These are phyloP conservation scores for Orthosia gothica DNA, from an alignment of 2,888 invertebrate genomes.

Conservation along the genomic window DNA sequence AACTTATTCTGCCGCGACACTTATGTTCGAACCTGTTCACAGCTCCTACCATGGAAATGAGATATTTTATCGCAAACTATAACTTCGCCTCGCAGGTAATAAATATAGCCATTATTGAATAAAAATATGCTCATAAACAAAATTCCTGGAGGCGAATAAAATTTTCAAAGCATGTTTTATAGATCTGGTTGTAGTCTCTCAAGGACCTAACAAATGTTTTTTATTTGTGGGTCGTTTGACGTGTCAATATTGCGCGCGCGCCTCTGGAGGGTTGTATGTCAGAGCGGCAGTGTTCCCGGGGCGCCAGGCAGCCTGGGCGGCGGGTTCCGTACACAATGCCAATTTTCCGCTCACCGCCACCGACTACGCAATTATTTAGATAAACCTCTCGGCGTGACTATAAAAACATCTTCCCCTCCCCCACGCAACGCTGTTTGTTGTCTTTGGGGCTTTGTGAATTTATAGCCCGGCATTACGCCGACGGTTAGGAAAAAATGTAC, in stretches of 20 bases:
- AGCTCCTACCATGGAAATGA: conserved; percentile 69
- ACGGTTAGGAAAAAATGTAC: conserved; percentile 91
- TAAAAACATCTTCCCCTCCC: conserved; percentile 91
- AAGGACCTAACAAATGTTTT: conserved; percentile 25
- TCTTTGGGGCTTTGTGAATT: conserved; percentile 91
- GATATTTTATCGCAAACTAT: conserved; percentile 74
- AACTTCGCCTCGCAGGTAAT: conserved; percentile 72
- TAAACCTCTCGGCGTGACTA: conserved; percentile 91
- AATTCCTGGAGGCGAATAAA: conserved; percentile 65
- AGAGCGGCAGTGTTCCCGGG: conserved; percentile 63
- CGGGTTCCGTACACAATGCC: conserved; percentile 82
- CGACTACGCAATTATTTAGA: conserved; percentile 91
- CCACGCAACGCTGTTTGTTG: conserved; percentile 86
- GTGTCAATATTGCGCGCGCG: conserved; percentile 68
- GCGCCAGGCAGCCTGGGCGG: conserved; percentile 39
- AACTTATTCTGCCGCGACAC: conserved; percentile 58
- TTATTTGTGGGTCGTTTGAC: conserved; percentile 49
- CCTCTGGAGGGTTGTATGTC: conserved; percentile 69
- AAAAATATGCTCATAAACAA: conserved; percentile 76
- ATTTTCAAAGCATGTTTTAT: conserved; percentile 61
- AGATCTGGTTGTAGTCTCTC: conserved; percentile 22
- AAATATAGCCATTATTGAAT: conserved; percentile 78
- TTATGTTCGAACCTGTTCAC: conserved; percentile 72
- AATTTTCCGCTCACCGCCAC: conserved; percentile 91
- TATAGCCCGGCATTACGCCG: conserved; percentile 88